Base-by-base conservation (phyloP, 2,888 invertebrate genomes). In the Tenthredo scrophulariae region DNA sequence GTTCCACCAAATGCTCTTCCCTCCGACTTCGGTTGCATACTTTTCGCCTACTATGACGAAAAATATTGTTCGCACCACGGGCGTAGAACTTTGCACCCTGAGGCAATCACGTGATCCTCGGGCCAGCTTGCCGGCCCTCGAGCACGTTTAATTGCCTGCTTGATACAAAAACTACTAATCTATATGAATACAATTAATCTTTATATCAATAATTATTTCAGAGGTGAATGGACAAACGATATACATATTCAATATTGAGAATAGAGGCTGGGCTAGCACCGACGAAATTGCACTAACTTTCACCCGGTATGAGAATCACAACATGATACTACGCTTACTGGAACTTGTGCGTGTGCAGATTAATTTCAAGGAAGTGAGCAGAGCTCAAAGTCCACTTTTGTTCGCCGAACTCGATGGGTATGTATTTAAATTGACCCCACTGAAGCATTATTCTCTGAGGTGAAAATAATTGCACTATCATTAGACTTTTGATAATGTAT, bases 201-300 rank as follows among this genome's bases (percentile, higher is more conserved):
- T 62, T 9, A 50, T 50, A 50, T 15, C 29, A 10, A 13, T 29
- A 29, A 72, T 82, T 65, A 79, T 87, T 88, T 74, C 85, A 91
- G 91, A 86, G 29, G 75, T 91, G 22, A 86, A 86, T 26, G 82
- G 82, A 2, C 74, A 75, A 29, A 33, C 84, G 5, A 70, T 89
- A 1, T 89, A 89, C 54, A 22, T 91, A 83, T 89, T 92, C 85
- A 87, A 89, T 43, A 86, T 89, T 40, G 80, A 88, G 33, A 84
- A 86, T 0, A 85, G 89, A 33, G 91, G 91, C 7, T 92, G 91
- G 91, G 46, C 91, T 13, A 85, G 87, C 7, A 82, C 87, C 1
- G 85, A 87, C 5, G 91, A 92, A 84, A 90, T 92, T 43, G 85
- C 89, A 2, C 46, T 87, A 40, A 84, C 67, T 0, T 91, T 92